Conservation (phyloP, 1,140 invertebrate genomes). For the Euglossa dilemma region DNA sequence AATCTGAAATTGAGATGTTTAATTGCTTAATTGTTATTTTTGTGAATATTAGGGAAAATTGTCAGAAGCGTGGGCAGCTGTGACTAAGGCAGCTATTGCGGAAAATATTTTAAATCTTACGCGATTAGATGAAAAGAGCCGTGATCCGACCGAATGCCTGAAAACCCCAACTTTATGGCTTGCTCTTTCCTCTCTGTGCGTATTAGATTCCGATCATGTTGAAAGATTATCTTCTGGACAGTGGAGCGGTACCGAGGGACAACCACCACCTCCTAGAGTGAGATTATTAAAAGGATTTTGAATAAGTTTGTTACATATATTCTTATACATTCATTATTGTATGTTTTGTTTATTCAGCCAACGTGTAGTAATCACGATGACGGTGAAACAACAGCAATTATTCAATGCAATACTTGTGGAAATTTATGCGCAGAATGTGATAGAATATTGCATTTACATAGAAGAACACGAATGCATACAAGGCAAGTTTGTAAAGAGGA, state of each 20-base stretch:
- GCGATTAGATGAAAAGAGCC: slow-evolving; percentile 88
- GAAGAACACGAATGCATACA: slow-evolving; percentile 92
- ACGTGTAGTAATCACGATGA: slow-evolving; percentile 99
- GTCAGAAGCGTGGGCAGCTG: slow-evolving; percentile 92
- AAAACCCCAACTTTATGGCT: slow-evolving; percentile 94
- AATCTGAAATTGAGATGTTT: slow-evolving; percentile 21
- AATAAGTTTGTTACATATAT: background rate
- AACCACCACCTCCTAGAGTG: slow-evolving; percentile 86
- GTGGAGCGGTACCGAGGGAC: slow-evolving; percentile 85
- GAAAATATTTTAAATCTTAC: slow-evolving; percentile 94
- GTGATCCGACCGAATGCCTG: slow-evolving; percentile 90
- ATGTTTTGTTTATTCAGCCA: slow-evolving; percentile 81
- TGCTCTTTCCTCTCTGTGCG: slow-evolving; percentile 95
- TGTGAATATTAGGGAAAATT: slow-evolving; percentile 88
- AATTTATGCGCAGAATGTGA: slow-evolving; percentile 98
- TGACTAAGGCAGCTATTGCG: slow-evolving; percentile 95
- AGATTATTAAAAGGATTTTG: slow-evolving; percentile 6
- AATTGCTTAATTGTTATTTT: background rate
- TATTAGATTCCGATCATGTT: slow-evolving; percentile 95
- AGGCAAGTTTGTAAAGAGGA: slow-evolving; percentile 98
- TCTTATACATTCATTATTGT: background rate
- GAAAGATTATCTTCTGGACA: slow-evolving; percentile 90
- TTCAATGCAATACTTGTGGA: slow-evolving; percentile 95
- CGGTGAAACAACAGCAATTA: slow-evolving; percentile 95
- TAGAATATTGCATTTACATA: slow-evolving; percentile 95